Base-by-base conservation (phyloP, 2,113 vertebrate species). In the Dipodomys stephensi region DNA sequence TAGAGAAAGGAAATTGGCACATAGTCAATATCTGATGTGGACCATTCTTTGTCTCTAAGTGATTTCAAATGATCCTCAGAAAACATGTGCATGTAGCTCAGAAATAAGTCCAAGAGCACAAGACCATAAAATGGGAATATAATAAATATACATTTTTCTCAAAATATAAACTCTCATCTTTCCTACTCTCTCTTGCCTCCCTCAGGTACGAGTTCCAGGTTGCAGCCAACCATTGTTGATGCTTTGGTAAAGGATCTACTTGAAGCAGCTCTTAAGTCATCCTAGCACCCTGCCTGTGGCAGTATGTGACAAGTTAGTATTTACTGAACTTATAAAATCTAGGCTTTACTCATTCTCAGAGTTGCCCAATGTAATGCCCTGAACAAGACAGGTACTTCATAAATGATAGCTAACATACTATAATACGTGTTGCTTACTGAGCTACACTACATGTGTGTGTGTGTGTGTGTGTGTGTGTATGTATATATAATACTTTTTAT, bases 261-360 rank as follows among this genome's bases (percentile, higher is more conserved):
- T 46, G 84, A 72, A 35, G 76, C 35, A 64, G 68, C 87, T 39
- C 78, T 30, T 39, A 81, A 62, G 68, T 44, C 23, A 80, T 76
- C 23, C 39, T 12, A 44, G 79, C n/a, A 87, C 64, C 84, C 60
- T 81, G 44, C 68, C 65, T 23, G 35, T 60, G 39, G 35, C 27
- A 78, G 89, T 78, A 87, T n/a, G 84, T 77, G 81, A n/a, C 72
- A 81, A 87, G 35, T 87, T 90, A 78, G 7, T 87, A 44, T 79
- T 83, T 95, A 46, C 28, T 78, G 80, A 79, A 65, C 94, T 84
- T 87, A 46, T 80, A 62, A 68, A 79, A 32, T 35, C 19, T 44
- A 65, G 28, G 6, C 9, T 39, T 80, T 73, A 64, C 25, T 76
- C 84, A 68, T 68, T 85, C 83, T 57, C 27, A 32, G 18, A 28